phyloP scores from a whole-genome alignment of 2,113 vertebrate genomes.

The Quiscalus mexicanus region DNA sequence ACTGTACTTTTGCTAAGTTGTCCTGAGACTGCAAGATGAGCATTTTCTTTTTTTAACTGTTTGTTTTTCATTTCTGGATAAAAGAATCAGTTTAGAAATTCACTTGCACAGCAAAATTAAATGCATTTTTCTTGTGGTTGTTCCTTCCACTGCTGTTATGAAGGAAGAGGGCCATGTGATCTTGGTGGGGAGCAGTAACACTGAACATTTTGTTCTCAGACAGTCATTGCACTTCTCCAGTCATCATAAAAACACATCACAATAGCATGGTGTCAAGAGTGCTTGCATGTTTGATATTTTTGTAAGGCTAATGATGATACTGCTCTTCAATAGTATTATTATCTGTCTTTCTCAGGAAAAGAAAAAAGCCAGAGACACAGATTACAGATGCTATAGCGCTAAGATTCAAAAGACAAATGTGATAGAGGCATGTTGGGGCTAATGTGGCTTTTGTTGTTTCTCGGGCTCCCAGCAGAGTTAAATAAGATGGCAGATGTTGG shows the following conservation, averaged over 20 bases:
- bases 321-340: neutral
- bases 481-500: neutral
- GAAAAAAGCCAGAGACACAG: neutral
- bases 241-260: neutral
- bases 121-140: conserved; percentile 24
- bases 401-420: neutral
- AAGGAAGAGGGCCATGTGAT: neutral
- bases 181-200: neutral
- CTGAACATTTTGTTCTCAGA: neutral
- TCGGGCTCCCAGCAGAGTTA: neutral
- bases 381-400: neutral
- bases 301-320: neutral
- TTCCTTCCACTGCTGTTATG: neutral
- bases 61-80: conserved; percentile 21
- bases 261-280: neutral
- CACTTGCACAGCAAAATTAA: conserved; percentile 15
- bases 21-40: neutral
- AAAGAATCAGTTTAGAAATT: neutral
- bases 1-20: neutral
- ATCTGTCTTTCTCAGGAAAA: neutral
- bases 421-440: neutral
- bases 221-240: neutral
- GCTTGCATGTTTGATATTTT: neutral
- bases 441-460: neutral
- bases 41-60: neutral